Evolutionary conservation across 1,140 invertebrate species (phyloP).

Genomic region (Holotrichia oblita): DNA sequence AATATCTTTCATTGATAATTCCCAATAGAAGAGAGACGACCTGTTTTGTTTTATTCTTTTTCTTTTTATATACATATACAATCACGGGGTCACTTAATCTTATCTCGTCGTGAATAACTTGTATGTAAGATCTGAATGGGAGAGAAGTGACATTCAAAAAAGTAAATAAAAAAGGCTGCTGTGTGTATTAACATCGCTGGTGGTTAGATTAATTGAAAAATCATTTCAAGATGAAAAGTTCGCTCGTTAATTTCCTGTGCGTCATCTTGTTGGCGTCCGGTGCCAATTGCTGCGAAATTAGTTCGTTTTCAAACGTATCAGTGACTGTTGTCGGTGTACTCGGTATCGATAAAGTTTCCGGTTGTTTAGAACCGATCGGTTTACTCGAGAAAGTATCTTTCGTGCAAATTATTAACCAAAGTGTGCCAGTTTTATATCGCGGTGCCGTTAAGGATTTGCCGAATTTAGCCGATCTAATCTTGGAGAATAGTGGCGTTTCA

Average conservation of each 20-base stretch:
- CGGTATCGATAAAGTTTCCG: conserved; percentile 52
- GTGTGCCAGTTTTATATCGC: conserved; percentile 53
- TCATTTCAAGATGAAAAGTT: not conserved
- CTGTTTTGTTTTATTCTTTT: not conserved
- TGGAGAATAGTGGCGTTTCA: conserved; percentile 54
- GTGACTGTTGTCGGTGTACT: conserved; percentile 54
- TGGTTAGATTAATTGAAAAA: not conserved
- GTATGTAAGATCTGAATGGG: not conserved
- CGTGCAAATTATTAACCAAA: conserved; percentile 56
- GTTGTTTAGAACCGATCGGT: conserved; percentile 56
- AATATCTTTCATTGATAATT: conserved; percentile 17
- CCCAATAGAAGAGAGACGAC: not conserved
- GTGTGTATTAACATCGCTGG: not conserved
- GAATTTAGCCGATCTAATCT: conserved; percentile 53
- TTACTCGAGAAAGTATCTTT: conserved; percentile 53
- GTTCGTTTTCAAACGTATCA: conserved; percentile 51
- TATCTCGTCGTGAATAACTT: conserved; percentile 22
- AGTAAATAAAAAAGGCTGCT: not conserved
- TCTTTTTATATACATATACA: conserved; percentile 8
- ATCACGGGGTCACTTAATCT: conserved; percentile 37
- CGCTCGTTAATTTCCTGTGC: not conserved
- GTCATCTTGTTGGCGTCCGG: not conserved
- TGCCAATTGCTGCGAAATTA: conserved; percentile 38
- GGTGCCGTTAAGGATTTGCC: conserved; percentile 54
- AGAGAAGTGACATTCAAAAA: conserved; percentile 31